phyloP scores from a whole-genome alignment of 2,888 invertebrate genomes.

The Sinopyrophorus schimmeli region DNA sequence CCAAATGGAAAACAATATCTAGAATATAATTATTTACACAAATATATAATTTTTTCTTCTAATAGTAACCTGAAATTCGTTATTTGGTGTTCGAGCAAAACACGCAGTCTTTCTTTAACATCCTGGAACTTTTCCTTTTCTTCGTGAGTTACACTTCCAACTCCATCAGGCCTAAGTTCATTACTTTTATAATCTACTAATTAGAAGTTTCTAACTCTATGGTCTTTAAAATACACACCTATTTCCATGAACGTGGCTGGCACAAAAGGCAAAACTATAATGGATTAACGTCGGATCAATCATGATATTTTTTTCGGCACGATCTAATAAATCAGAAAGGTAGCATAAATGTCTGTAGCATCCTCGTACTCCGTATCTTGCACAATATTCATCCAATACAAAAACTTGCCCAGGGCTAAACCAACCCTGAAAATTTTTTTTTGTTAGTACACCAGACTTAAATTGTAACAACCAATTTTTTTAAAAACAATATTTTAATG shows the following conservation, averaged over 20 bases:
- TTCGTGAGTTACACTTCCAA: conserved; percentile 97
- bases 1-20: conserved; percentile 99
- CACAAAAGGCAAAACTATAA: conserved; percentile 99
- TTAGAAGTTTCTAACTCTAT: conserved; percentile 47
- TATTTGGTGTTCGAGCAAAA: conserved; percentile 95
- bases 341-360: conserved; percentile 97
- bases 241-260: conserved; percentile 98
- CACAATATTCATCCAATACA: conserved; percentile 97
- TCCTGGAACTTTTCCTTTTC: conserved; percentile 98
- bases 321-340: conserved; percentile 90
- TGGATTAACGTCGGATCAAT: conserved; percentile 99
- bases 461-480: too few relatives aligned
- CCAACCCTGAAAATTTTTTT: conserved; percentile 80
- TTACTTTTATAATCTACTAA: conserved; percentile 56
- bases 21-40: too few relatives aligned
- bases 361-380: conserved; percentile 94
- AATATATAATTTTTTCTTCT: neutral
- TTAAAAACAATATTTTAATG: too few relatives aligned
- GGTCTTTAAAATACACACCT: conserved; percentile 65
- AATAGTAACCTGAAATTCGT: conserved; percentile 94
- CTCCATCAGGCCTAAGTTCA: conserved; percentile 89
- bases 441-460: too few relatives aligned
- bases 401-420: conserved; percentile 99
- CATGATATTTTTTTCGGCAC: conserved; percentile 89
- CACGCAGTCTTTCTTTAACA: conserved; percentile 92